Evolutionary conservation across 2,113 vertebrate genomes (phyloP).

Genomic region (Micronisus gabar): DNA sequence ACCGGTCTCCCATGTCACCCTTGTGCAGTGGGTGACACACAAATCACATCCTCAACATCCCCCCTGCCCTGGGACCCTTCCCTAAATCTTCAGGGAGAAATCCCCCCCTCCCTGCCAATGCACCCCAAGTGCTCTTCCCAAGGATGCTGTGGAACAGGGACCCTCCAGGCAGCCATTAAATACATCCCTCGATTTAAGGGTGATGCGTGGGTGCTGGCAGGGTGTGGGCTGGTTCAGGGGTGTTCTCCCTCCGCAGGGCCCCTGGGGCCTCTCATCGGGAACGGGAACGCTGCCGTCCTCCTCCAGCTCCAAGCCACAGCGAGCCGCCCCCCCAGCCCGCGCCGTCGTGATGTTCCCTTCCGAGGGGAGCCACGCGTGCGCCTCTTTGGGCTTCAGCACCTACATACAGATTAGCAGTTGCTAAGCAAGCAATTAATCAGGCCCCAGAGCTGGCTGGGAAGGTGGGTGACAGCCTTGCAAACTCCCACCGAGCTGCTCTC

Average conservation of each 20-base stretch:
- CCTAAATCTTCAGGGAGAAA: not conserved
- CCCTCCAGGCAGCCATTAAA: not conserved
- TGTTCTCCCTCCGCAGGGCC: not conserved
- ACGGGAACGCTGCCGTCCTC: not conserved
- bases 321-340: not conserved
- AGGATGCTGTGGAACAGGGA: not conserved
- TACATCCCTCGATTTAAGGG: not conserved
- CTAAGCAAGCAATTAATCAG: not conserved
- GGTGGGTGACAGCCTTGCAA: not conserved
- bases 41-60: fast-evolving
- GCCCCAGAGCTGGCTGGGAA: not conserved
- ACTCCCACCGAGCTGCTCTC: not conserved
- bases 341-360: not conserved
- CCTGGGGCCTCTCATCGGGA: not conserved
- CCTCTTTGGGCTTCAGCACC: not conserved
- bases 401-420: not conserved
- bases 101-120: fast-evolving
- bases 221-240: not conserved
- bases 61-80: not conserved
- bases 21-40: fast-evolving
- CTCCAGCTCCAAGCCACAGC: not conserved
- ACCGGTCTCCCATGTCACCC: fast-evolving
- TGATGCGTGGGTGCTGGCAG: fast-evolving
- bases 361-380: not conserved
- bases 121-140: not conserved